phyloP scores from a whole-genome alignment of 1,140 invertebrate species.

The Adoxophyes honmai region DNA sequence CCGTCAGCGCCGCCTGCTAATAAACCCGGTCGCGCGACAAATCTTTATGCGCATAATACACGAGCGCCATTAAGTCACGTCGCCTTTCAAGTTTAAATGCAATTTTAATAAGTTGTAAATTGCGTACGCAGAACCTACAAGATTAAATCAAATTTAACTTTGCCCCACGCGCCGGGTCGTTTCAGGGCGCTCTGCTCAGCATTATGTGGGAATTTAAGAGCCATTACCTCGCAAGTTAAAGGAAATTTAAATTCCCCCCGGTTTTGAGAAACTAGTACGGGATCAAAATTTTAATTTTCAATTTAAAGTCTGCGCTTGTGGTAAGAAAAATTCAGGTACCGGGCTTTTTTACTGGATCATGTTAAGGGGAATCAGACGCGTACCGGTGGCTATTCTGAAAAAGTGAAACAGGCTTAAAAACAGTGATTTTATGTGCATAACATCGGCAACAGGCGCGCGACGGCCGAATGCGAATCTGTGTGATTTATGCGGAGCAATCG shows the following conservation, averaged over 20 bases:
- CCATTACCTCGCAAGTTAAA: constrained; percentile 13
- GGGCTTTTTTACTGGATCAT: constrained; percentile 4
- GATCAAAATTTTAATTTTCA: constrained; percentile 16
- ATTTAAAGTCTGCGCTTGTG: constrained; percentile 11
- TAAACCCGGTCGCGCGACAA: constrained; percentile 1
- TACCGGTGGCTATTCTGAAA: constrained; percentile 9
- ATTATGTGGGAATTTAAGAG: constrained; percentile 16
- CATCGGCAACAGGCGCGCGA: constrained; percentile 34
- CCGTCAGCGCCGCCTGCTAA: neutral
- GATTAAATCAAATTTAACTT: constrained; percentile 15
- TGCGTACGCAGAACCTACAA: constrained; percentile 15
- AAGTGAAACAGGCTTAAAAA: constrained; percentile 26
- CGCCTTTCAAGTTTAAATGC: constrained; percentile 15
- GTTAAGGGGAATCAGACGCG: constrained; percentile 18
- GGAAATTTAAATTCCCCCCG: constrained; percentile 13
- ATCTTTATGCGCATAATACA: constrained; percentile 10
- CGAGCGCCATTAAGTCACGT: constrained; percentile 13
- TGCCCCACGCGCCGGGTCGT: constrained; percentile 14
- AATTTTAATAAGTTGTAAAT: constrained; percentile 16
- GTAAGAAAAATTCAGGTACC: neutral
- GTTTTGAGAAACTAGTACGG: constrained; percentile 14
- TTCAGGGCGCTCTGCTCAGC: constrained; percentile 13
- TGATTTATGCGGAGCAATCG: constrained; percentile 48
- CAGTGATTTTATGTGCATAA: constrained; percentile 36
- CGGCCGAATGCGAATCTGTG: constrained; percentile 43